A percentile compares a stretch with the other conserved stretches of the same genome.
These are phyloP conservation scores for Eristalis tenax DNA, from an alignment of 2,888 invertebrate genomes.

Conservation along the genomic window DNA sequence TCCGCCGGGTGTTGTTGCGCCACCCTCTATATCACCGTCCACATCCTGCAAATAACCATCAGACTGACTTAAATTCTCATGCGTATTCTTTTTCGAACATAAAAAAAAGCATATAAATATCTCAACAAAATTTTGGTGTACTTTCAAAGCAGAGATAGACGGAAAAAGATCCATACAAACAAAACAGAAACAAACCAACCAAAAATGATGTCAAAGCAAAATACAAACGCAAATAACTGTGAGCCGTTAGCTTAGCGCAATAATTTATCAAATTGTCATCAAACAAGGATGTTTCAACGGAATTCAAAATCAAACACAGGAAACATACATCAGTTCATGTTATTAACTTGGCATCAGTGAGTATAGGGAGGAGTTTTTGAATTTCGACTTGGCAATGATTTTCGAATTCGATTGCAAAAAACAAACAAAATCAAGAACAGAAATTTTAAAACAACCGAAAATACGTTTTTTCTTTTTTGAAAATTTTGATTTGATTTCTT, in stretches of 20 bases:
- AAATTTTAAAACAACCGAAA: not conserved
- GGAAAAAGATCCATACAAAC: slow-evolving; percentile 14
- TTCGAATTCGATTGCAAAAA: not conserved
- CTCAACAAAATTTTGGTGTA: not conserved
- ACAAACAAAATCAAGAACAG: not conserved
- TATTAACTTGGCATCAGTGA: slow-evolving; percentile 1
- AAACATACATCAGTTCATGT: slow-evolving; percentile 13
- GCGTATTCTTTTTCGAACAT: slow-evolving; percentile 56
- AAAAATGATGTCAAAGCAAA: slow-evolving; percentile 7
- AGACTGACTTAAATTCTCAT: slow-evolving; percentile 76
- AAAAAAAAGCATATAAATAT: slow-evolving; percentile 2
- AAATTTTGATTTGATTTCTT: not conserved
- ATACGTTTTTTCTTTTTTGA: not conserved
- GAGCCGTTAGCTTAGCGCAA: slow-evolving; percentile 33
- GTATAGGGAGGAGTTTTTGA: slow-evolving; percentile 23
- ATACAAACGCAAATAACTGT: not conserved
- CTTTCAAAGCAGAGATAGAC: slow-evolving; percentile 40
- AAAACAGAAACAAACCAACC: slow-evolving; percentile 1
- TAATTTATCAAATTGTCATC: slow-evolving; percentile 12
- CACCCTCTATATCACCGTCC: slow-evolving; percentile 76
- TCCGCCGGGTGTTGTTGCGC: slow-evolving; percentile 73
- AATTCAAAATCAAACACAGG: slow-evolving; percentile 30
- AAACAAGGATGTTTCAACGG: slow-evolving; percentile 36
- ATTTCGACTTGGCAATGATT: slow-evolving; percentile 29
- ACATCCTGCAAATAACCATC: slow-evolving; percentile 80